These are phyloP conservation scores for Vidua chalybeata DNA, from an alignment of 2,113 vertebrate species.

Conservation along the genomic window DNA sequence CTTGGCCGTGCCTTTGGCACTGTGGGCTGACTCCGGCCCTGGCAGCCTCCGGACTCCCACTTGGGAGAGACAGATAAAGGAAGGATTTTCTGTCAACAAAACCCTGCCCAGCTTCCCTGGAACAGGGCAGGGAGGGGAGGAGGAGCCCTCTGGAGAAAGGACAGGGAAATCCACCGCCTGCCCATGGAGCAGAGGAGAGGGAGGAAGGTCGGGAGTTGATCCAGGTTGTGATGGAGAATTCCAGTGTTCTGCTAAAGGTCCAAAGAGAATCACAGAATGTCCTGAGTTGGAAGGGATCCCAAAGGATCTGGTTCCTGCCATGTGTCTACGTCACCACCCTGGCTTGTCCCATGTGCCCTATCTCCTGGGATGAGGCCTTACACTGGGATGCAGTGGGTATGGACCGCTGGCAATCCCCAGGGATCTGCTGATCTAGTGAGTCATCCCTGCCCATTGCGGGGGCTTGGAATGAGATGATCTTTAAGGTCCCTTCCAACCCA, in stretches of 20 bases:
- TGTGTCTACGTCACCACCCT: not conserved
- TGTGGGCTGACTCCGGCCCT: constrained; percentile 1
- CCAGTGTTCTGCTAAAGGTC: not conserved
- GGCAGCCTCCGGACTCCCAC: constrained; percentile 37
- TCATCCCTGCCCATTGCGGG: not conserved
- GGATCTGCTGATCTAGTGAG: not conserved
- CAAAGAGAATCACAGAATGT: not conserved
- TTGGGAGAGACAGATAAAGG: constrained; percentile 59
- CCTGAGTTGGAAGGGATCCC: not conserved
- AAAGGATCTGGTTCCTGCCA: not conserved
- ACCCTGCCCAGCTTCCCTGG: constrained; percentile 15
- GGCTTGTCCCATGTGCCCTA: rapidly evolving
- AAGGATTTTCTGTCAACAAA: constrained; percentile 59
- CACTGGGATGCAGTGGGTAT: not conserved
- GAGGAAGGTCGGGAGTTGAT: not conserved
- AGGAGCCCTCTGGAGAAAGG: not conserved
- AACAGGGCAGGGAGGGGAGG: not conserved
- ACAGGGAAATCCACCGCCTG: not conserved
- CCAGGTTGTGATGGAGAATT: not conserved
- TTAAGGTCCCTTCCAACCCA: not conserved
- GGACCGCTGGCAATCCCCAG: not conserved
- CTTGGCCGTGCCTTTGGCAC: constrained; percentile 58
- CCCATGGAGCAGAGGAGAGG: not conserved
- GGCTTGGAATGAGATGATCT: not conserved
- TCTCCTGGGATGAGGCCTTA: not conserved